Evolutionary conservation across 2,797 vertebrate species (phyloP), one percentile per base, ranked within the genome.

Genomic region (Poeciliopsis paucimaculata): DNA sequence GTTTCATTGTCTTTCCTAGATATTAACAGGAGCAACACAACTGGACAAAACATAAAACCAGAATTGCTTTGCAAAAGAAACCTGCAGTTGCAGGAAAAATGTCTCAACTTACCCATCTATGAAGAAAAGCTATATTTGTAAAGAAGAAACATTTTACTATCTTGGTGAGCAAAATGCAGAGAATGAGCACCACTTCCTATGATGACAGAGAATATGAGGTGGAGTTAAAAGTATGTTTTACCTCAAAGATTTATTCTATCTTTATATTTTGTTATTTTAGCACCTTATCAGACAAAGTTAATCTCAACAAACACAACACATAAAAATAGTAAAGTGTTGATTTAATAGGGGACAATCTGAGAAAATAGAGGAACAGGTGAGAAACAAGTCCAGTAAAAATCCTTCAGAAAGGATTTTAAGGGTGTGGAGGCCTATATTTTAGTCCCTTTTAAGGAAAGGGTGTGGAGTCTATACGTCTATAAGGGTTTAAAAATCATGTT

Each of bases 41-140:
- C 83, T 86, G 49, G 86, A 84, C 73, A 55, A 72, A 46, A 62
- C 12, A 73, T 51, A 70, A 86, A 64, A 80, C 70, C 68, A 72
- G 31, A 78, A 41, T 45, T 60, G 72, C 71, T 23, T 70, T 80
- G 36, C 66, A 79, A 75, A 83, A 53, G 55, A 81, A 31, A 49
- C 76, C 81, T 75, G 78, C 76, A 79, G 77, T 75, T 87, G 71
- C 77, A 74, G 47, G 64, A 81, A 55, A 34, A 82, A 57, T 7
- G 5, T 26, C 46, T 43, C 20, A 3, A 66, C 11, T 9, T 74
- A 66, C 71, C 77, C 84, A 9, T 28, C 68, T 28, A 28, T 45
- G 28, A 80, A 60, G 28, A 79, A 57, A 16, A 68, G 39, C 45
- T 75, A 10, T 28, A 20, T 72, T 36, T 77, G 78, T 66, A 55